Percentiles rank a stretch among this genome's conserved stretches.
Evolutionary conservation across 1,140 invertebrate genomes (phyloP).

Genomic region (Sycophila sp.): DNA sequence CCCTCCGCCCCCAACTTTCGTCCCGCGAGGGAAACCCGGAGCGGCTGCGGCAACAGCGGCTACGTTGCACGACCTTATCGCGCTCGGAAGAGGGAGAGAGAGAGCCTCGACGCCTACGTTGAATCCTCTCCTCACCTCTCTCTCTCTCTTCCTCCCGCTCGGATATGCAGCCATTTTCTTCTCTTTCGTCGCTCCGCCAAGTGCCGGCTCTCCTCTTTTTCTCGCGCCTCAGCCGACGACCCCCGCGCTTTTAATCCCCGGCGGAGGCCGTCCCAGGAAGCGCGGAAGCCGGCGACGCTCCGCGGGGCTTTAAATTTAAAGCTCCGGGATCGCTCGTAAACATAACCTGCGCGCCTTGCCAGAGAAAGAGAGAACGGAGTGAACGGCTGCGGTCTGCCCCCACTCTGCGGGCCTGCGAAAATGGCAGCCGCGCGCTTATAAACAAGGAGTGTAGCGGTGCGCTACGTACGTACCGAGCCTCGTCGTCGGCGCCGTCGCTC

Average conservation of each 20-base stretch:
- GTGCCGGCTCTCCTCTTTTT: no score
- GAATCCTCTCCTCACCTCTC: conserved; percentile 15
- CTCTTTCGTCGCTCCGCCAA: neutral
- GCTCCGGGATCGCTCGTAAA: no score
- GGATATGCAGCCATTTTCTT: conserved; percentile 23
- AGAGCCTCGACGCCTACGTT: neutral
- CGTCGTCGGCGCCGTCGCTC: conserved; percentile 27
- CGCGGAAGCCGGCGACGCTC: no score
- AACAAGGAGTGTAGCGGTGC: neutral
- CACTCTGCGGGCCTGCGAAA: no score
- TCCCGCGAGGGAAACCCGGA: neutral
- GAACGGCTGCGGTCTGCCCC: no score
- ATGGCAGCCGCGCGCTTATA: neutral
- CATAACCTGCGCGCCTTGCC: no score
- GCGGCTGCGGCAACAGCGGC: neutral
- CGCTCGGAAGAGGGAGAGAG: neutral
- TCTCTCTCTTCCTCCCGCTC: no score
- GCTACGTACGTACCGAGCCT: conserved; percentile 23
- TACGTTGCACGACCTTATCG: neutral
- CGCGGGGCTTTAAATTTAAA: no score
- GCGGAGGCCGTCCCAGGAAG: no score
- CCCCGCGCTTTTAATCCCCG: no score
- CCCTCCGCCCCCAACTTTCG: neutral
- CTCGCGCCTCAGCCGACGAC: no score
- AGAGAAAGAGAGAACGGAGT: no score